These are phyloP conservation scores for Slavum lentiscoides DNA, from an alignment of 2,888 invertebrate genomes.

Conservation along the genomic window DNA sequence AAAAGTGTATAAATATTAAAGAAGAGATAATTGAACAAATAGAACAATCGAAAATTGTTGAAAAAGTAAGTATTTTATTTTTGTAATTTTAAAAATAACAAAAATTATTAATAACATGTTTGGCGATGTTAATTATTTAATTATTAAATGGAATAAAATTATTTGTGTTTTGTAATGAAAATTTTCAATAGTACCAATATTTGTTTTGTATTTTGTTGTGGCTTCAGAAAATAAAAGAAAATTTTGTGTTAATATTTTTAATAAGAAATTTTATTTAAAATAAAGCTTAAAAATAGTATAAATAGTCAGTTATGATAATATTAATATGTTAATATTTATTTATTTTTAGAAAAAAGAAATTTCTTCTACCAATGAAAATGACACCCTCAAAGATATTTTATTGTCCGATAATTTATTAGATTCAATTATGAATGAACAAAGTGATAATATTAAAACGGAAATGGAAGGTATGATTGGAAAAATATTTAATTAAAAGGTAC, in stretches of 20 bases:
- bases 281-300: neutral
- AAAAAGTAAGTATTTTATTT: conserved; percentile 3
- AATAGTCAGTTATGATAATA: neutral
- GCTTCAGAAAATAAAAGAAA: too few relatives aligned
- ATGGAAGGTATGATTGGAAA: conserved; percentile 53
- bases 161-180: too few relatives aligned
- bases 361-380: conserved; percentile 58
- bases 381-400: conserved; percentile 70
- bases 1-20: conserved; percentile 46
- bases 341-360: conserved; percentile 58
- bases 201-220: too few relatives aligned
- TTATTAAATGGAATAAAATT: too few relatives aligned
- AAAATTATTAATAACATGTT: too few relatives aligned
- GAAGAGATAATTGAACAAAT: conserved; percentile 54
- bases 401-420: conserved; percentile 69
- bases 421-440: conserved; percentile 70
- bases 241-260: too few relatives aligned
- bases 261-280: too few relatives aligned
- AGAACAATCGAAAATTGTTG: conserved; percentile 53
- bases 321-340: neutral
- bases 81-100: too few relatives aligned
- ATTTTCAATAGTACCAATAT: too few relatives aligned
- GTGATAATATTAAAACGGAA: conserved; percentile 58
- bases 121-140: too few relatives aligned
- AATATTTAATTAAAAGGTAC: neutral